These are phyloP conservation scores for Helicolenus hilgendorfi DNA, from an alignment of 2,797 vertebrate species.

Conservation along the genomic window DNA sequence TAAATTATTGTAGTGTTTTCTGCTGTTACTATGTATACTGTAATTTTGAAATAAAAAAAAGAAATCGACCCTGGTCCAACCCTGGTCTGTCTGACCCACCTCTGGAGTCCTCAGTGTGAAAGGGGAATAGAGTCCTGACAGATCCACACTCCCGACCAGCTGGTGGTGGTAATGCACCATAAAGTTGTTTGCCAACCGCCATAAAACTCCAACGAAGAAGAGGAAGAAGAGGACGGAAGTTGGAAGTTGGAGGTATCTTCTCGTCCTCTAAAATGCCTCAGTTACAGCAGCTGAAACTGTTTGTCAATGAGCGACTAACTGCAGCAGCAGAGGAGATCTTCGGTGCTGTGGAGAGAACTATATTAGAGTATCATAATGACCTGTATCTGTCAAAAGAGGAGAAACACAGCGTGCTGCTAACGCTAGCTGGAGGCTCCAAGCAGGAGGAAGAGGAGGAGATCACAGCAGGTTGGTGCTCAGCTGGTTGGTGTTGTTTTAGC, in stretches of 20 bases:
- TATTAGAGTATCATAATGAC: constrained; percentile 1
- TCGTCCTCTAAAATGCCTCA: not conserved
- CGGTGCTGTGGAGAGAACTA: constrained; percentile 21
- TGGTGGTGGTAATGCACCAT: too few species aligned
- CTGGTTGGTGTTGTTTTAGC: not conserved
- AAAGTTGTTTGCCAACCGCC: too few species aligned
- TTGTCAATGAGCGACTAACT: constrained; percentile 16
- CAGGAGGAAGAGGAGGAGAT: not conserved
- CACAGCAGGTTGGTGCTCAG: not conserved
- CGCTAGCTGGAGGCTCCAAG: not conserved
- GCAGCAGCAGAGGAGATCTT: constrained; percentile 33
- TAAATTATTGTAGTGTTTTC: too few species aligned
- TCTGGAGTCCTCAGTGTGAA: too few species aligned
- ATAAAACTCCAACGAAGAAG: not conserved
- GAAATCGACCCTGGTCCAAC: too few species aligned
- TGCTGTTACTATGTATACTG: too few species aligned
- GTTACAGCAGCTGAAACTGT: constrained; percentile 13
- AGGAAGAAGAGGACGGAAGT: not conserved
- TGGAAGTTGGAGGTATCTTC: too few species aligned
- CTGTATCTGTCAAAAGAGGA: not conserved
- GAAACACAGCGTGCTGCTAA: not conserved
- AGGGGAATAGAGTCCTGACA: too few species aligned
- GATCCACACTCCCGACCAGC: too few species aligned
- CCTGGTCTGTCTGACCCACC: too few species aligned
- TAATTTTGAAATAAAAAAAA: too few species aligned